Evolutionary conservation across 1,140 invertebrate genomes (phyloP).

Genomic region (Leptestheria dahalacensis): DNA sequence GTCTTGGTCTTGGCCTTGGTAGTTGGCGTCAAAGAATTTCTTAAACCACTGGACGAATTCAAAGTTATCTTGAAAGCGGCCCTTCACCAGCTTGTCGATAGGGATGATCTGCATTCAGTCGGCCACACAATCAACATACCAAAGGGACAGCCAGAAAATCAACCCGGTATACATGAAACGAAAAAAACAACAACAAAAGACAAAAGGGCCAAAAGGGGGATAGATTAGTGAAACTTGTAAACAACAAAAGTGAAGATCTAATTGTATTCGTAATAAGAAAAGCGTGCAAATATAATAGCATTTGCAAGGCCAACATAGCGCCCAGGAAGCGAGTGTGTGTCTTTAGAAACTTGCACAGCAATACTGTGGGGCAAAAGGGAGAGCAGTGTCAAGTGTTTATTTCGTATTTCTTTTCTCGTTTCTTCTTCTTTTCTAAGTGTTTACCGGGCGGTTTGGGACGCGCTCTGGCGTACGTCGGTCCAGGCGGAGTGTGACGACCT

Average conservation of each 20-base stretch:
- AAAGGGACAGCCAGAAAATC: slow-evolving; percentile 26
- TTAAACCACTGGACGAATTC: slow-evolving; percentile 99
- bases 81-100: slow-evolving; percentile 80
- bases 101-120: slow-evolving; percentile 51
- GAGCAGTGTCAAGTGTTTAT: too few relatives aligned
- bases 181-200: neutral
- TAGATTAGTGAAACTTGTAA: slow-evolving; percentile 16
- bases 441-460: neutral
- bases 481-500: slow-evolving; percentile 26
- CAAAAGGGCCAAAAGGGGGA: too few relatives aligned
- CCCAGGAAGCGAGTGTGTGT: too few relatives aligned
- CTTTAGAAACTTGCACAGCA: too few relatives aligned
- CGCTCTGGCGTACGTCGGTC: slow-evolving; percentile 20
- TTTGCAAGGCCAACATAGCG: too few relatives aligned
- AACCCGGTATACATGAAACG: slow-evolving; percentile 23
- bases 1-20: slow-evolving; percentile 61
- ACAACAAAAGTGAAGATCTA: too few relatives aligned
- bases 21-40: slow-evolving; percentile 98
- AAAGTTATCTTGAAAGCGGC: slow-evolving; percentile 95
- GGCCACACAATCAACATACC: neutral
- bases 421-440: too few relatives aligned
- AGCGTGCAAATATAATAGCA: too few relatives aligned
- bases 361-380: too few relatives aligned
- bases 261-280: too few relatives aligned
- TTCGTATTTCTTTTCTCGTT: too few relatives aligned